Base-by-base conservation (phyloP, 2,888 invertebrate species). In the Cosmopolites sordidus region DNA sequence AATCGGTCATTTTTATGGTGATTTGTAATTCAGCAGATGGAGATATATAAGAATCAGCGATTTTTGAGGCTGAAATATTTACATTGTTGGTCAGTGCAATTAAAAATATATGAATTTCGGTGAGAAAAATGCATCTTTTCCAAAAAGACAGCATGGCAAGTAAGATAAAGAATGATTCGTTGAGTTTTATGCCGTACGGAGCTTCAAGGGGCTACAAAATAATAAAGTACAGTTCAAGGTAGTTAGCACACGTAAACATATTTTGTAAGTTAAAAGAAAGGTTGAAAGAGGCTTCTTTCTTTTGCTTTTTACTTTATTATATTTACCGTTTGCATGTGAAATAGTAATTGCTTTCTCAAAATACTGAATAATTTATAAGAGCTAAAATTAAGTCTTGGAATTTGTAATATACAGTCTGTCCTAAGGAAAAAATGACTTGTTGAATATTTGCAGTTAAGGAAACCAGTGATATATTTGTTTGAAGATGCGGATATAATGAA, bases 181-280 rank as follows among this genome's bases (percentile, higher is more conserved):
- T 11, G 33, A 3, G n/a, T 33, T 6, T 33, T 33, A 3, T n/a
- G n/a, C n/a, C n/a, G n/a, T 9, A 11, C n/a, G 11, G 8, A 33
- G 11, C 2, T 11, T 33, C 5, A 11, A 11, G 22, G 22, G 8
- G n/a, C 8, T 3, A 3, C 22, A 22, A 8, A 33, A 33, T 12
- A 33, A 33, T 33, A 33, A 33, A 33, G 12, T 12, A 11, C 3
- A 4, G n/a, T 9, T 33, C 8, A 11, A 4, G 33, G 12, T 3
- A 11, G 33, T 27, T 11, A 33, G n/a, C 33, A 33, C 33, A 33
- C 33, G 33, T 33, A 33, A 33, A 33, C 33, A 33, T 33, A 33
- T 33, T 33, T 33, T 12, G n/a, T 12, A 33, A 8, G 4, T 3
- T 22, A 22, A 22, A 22, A 5, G 22, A 8, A 22, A 3, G 22